A percentile compares a stretch with the other conserved stretches of the same genome.
These are phyloP conservation scores for Dendrolimus punctatus DNA, from an alignment of 1,140 invertebrate genomes.

Conservation along the genomic window DNA sequence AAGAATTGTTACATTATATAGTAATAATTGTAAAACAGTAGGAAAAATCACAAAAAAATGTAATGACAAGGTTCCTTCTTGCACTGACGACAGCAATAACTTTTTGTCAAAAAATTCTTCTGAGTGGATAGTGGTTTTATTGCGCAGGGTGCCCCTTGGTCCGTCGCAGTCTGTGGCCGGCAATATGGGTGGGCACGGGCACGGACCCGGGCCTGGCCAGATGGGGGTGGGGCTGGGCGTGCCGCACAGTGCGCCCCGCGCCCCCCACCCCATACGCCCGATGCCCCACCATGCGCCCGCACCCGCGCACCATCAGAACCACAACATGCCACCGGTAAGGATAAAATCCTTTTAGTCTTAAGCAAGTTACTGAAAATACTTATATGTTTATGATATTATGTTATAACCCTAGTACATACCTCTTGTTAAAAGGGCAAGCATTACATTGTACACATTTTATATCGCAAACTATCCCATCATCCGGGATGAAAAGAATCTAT, in stretches of 20 bases:
- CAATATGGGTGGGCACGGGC: constrained; percentile 43
- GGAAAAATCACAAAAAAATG: too few species aligned
- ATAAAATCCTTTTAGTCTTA: neutral
- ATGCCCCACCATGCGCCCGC: constrained; percentile 48
- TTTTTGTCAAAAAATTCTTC: neutral
- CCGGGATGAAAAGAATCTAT: too few species aligned
- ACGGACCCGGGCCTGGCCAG: constrained; percentile 25
- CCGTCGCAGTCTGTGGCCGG: constrained; percentile 30
- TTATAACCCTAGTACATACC: neutral
- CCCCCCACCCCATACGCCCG: constrained; percentile 43
- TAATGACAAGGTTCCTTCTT: too few species aligned
- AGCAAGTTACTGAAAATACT: neutral
- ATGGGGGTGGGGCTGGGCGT: constrained; percentile 34
- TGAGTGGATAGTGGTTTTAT: constrained; percentile 3
- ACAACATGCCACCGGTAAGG: constrained; percentile 43
- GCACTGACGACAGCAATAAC: too few species aligned
- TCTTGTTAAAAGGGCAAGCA: too few species aligned
- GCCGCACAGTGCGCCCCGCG: constrained; percentile 34
- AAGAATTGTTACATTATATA: too few species aligned
- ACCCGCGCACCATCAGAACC: constrained; percentile 25
- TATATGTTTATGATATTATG: neutral
- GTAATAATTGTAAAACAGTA: too few species aligned
- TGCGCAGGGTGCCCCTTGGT: constrained; percentile 46
- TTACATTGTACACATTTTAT: too few species aligned
- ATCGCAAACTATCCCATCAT: too few species aligned